Conservation (phyloP, 2,888 invertebrate genomes). For the Amorpha juglandis region DNA sequence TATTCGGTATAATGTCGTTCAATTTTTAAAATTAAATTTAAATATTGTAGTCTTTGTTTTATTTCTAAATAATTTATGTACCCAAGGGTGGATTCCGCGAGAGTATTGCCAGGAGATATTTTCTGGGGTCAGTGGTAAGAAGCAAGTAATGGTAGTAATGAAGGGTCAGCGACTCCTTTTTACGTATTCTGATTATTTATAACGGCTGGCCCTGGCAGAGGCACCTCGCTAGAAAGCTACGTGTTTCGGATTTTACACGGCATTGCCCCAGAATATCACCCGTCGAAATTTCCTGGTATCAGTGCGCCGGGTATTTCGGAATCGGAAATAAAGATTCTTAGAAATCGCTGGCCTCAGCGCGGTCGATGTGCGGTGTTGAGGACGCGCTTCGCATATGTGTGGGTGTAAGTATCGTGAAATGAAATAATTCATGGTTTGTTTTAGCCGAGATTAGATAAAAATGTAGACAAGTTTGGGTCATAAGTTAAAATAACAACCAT, state of each 20-base stretch:
- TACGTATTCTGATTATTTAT: slow-evolving; percentile 76
- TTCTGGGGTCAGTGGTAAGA: no score
- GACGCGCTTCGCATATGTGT: slow-evolving; percentile 44
- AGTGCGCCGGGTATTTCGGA: slow-evolving; percentile 76
- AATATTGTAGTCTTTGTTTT: slow-evolving; percentile 48
- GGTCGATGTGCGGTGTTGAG: slow-evolving; percentile 50
- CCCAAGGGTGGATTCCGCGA: not conserved
- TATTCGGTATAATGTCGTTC: slow-evolving; percentile 60
- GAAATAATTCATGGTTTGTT: no score
- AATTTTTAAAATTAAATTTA: slow-evolving; percentile 71
- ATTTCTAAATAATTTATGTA: slow-evolving; percentile 26
- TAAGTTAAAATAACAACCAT: no score
- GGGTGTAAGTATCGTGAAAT: slow-evolving; percentile 30
- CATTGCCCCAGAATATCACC: slow-evolving; percentile 79
- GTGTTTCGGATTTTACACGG: slow-evolving; percentile 76
- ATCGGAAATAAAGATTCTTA: slow-evolving; percentile 81
- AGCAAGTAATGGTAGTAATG: slow-evolving; percentile 48
- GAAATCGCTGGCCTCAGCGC: slow-evolving; percentile 73
- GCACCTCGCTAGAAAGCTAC: slow-evolving; percentile 72
- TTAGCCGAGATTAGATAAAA: no score
- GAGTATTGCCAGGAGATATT: not conserved
- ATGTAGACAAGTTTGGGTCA: no score
- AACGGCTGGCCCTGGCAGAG: slow-evolving; percentile 62
- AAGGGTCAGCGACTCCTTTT: slow-evolving; percentile 73
- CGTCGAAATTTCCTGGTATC: slow-evolving; percentile 76